Evolutionary conservation across 2,797 vertebrate species (phyloP).

Genomic region (Amazona ochrocephala): DNA sequence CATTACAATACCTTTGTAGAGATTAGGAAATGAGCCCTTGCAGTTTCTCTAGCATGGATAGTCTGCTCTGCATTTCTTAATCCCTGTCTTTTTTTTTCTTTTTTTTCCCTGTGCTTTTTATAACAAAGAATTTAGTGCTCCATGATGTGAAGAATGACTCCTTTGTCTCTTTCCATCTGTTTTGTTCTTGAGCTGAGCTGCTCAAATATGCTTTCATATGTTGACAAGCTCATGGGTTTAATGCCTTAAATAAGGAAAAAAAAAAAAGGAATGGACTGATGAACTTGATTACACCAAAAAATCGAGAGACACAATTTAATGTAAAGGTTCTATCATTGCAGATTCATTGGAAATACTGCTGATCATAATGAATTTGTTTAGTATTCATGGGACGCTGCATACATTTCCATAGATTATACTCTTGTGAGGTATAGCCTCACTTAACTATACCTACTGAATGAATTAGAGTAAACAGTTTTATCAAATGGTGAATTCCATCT

Average conservation of each 20-base stretch:
- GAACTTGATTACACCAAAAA: slow-evolving; percentile 22
- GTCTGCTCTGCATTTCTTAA: slow-evolving; percentile 21
- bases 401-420: slow-evolving; percentile 36
- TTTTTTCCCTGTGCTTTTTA: background rate
- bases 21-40: background rate
- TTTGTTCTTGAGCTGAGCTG: background rate
- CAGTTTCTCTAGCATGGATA: background rate
- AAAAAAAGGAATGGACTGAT: background rate
- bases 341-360: slow-evolving; percentile 2
- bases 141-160: background rate
- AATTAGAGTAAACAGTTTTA: slow-evolving; percentile 41
- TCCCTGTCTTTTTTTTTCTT: background rate
- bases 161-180: background rate
- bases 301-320: slow-evolving; percentile 36
- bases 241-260: background rate
- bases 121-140: background rate
- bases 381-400: slow-evolving; percentile 9
- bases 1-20: background rate
- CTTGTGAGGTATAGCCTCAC: background rate
- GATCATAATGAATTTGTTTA: slow-evolving; percentile 22
- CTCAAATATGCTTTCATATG: background rate
- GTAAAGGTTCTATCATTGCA: background rate
- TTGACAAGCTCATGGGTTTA: background rate
- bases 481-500: slow-evolving; percentile 9
- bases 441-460: slow-evolving; percentile 9